phyloP scores from a whole-genome alignment of 2,797 vertebrate genomes.

The Lepus oiostolus region DNA sequence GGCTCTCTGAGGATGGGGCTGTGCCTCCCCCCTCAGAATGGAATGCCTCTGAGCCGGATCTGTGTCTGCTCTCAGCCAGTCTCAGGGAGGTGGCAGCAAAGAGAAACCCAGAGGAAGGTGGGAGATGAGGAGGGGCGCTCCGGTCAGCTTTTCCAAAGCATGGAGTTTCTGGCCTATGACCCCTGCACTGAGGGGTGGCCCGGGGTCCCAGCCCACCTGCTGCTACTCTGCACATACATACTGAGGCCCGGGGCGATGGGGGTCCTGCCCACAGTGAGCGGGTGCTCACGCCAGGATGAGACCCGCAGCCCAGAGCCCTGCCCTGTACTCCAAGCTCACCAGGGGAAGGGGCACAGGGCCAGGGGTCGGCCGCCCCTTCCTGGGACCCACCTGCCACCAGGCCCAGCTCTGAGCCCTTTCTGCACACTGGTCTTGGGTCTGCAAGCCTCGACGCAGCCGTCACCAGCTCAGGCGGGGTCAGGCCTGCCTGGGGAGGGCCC shows the following conservation, averaged over 20 bases:
- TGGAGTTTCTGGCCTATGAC: background rate
- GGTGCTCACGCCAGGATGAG: background rate
- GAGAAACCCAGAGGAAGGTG: too few species aligned
- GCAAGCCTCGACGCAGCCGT: background rate
- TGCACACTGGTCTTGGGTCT: background rate
- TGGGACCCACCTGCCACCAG: background rate
- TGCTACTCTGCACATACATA: background rate
- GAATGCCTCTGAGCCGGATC: background rate
- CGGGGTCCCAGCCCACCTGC: background rate
- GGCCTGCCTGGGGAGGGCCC: background rate
- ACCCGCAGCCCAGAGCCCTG: background rate
- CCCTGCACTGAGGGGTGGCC: background rate
- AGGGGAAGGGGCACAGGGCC: background rate
- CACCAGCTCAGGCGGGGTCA: background rate
- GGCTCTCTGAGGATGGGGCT: background rate
- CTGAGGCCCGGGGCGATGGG: background rate
- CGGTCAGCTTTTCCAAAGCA: background rate
- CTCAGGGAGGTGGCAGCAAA: background rate
- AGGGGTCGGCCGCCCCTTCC: rapidly evolving
- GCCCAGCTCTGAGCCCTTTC: background rate
- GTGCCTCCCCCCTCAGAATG: background rate
- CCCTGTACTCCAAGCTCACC: background rate
- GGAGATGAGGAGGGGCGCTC: too few species aligned
- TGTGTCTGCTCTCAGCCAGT: background rate
- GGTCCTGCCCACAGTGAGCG: background rate